Conservation (phyloP, 2,113 vertebrate genomes). For the Tyto alba region DNA sequence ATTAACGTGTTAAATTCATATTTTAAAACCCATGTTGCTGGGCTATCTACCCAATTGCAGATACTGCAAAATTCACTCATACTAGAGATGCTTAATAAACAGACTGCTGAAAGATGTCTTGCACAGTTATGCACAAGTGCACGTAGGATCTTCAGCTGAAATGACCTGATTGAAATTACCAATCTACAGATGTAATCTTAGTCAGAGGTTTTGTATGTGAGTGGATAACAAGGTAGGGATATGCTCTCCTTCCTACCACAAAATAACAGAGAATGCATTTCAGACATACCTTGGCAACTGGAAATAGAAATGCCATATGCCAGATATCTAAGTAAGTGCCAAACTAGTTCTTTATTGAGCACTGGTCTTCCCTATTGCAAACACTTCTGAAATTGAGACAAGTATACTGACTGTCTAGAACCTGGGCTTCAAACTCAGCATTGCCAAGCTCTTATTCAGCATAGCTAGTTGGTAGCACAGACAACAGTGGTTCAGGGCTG, state of each 20-base stretch:
- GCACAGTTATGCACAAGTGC: background rate
- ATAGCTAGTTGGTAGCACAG: background rate
- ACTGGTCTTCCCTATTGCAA: background rate
- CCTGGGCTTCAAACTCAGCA: background rate
- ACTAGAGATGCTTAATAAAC: background rate
- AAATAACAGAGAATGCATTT: conserved; percentile 20
- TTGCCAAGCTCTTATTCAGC: background rate
- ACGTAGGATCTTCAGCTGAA: background rate
- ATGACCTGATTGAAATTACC: background rate
- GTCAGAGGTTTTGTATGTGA: background rate
- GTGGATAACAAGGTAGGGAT: background rate
- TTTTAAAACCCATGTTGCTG: background rate
- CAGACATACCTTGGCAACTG: background rate
- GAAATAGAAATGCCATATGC: background rate
- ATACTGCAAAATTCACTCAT: background rate
- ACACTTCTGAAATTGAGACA: background rate
- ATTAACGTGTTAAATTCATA: background rate
- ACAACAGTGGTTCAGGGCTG: background rate
- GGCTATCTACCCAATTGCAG: background rate
- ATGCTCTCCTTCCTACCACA: background rate
- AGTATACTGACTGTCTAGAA: background rate
- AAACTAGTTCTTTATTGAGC: background rate
- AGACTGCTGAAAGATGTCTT: background rate
- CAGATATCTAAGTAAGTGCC: background rate
- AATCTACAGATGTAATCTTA: background rate